These are phyloP conservation scores for Chionoecetes opilio DNA, from an alignment of 1,140 invertebrate genomes.

Conservation along the genomic window DNA sequence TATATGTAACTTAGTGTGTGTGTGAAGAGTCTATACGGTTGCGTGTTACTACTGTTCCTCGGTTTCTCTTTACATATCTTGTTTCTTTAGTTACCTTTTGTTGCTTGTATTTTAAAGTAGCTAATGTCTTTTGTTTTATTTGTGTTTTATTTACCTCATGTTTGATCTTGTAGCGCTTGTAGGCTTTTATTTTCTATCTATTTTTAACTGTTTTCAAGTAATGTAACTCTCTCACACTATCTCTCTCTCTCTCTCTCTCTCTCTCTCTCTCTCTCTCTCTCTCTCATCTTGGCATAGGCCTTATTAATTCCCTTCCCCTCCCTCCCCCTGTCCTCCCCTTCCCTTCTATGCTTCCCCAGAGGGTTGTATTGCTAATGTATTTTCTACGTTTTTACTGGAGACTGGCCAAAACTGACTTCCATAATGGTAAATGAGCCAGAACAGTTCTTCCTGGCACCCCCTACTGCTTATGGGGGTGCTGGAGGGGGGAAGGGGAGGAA, in stretches of 20 bases:
- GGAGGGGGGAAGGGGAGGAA: background rate
- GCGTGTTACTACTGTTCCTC: too few relatives aligned
- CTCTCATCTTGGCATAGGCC: background rate
- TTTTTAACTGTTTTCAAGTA: too few relatives aligned
- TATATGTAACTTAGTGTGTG: too few relatives aligned
- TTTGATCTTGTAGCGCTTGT: too few relatives aligned
- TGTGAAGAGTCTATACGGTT: too few relatives aligned
- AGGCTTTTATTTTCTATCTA: too few relatives aligned
- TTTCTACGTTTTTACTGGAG: background rate
- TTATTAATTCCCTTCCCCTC: background rate
- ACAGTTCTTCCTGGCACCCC: background rate
- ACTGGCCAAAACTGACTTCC: slow-evolving; percentile 29
- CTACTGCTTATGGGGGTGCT: background rate
- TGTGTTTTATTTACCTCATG: too few relatives aligned
- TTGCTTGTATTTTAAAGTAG: too few relatives aligned
- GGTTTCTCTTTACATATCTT: too few relatives aligned
- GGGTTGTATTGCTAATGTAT: background rate
- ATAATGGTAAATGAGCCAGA: background rate
- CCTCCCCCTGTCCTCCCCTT: background rate
- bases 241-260: slow-evolving; percentile 52
- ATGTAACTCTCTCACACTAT: background rate
- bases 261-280: slow-evolving; percentile 41
- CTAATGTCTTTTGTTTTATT: too few relatives aligned
- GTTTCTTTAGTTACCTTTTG: too few relatives aligned
- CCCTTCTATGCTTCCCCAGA: background rate